Percentiles rank a stretch among this genome's conserved stretches.
These are phyloP conservation scores for Leiothrix lutea DNA, from an alignment of 2,113 vertebrate species.

Conservation along the genomic window DNA sequence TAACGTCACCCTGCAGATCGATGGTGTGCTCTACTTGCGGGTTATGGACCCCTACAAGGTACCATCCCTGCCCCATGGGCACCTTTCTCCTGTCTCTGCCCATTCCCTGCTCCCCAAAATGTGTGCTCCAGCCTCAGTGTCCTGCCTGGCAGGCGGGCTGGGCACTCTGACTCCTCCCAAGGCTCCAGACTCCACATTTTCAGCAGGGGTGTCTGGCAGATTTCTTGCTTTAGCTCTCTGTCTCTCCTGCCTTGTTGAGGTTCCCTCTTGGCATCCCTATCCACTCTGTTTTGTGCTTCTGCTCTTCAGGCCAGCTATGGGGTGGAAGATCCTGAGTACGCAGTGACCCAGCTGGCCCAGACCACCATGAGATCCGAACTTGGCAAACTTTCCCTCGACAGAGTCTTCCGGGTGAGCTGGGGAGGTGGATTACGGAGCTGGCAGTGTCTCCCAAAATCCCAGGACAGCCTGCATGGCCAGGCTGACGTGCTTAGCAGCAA, in stretches of 20 bases:
- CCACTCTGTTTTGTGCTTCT: background rate
- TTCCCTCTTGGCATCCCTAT: background rate
- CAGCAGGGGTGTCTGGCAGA: background rate
- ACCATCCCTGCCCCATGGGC: background rate
- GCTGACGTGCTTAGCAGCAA: background rate
- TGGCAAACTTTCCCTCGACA: slow-evolving; percentile 93
- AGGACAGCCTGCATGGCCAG: background rate
- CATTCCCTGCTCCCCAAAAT: background rate
- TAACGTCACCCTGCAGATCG: slow-evolving; percentile 95
- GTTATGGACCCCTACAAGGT: slow-evolving; percentile 97
- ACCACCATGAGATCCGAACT: slow-evolving; percentile 98
- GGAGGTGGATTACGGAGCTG: background rate
- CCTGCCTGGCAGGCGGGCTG: background rate
- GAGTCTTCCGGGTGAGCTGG: slow-evolving; percentile 89
- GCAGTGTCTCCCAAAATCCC: rapidly evolving
- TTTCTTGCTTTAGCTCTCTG: rapidly evolving
- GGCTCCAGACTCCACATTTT: background rate
- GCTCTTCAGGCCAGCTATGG: slow-evolving; percentile 88
- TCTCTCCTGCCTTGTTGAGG: background rate
- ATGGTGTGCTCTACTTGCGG: slow-evolving; percentile 93
- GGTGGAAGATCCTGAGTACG: slow-evolving; percentile 96
- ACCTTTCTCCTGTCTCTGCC: background rate
- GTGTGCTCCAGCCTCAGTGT: rapidly evolving
- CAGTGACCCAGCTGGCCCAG: slow-evolving; percentile 95
- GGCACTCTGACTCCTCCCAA: background rate